Conservation (phyloP, 2,888 invertebrate genomes). For the Ophioninae sp. region DNA sequence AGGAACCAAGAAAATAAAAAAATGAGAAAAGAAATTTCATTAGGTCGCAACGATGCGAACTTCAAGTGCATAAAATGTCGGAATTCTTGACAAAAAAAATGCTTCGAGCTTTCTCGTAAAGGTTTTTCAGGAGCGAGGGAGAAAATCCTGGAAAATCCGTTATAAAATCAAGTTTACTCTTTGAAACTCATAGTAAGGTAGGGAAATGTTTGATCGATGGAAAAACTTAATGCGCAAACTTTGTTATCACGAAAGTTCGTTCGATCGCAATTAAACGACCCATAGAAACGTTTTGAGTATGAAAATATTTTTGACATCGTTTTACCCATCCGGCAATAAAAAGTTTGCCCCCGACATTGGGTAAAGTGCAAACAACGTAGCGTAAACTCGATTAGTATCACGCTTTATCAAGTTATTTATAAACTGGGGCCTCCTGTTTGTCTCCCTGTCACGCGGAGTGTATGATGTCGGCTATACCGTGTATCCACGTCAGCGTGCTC, state of each 20-base stretch:
- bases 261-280: background rate
- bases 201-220: background rate
- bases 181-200: background rate
- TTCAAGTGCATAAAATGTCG: no score
- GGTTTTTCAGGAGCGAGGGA: no score
- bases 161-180: background rate
- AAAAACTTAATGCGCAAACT: background rate
- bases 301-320: background rate
- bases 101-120: no score
- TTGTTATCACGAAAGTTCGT: background rate
- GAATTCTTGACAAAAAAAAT: no score
- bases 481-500: conserved; percentile 20
- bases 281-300: background rate
- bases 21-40: no score
- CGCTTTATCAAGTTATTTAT: conserved; percentile 47
- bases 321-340: background rate
- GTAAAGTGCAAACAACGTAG: background rate
- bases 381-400: conserved; percentile 42
- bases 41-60: no score
- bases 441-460: conserved; percentile 8
- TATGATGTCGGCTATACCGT: conserved; percentile 11
- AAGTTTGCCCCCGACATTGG: background rate
- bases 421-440: conserved; percentile 9
- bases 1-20: no score
- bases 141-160: background rate